Percentiles rank a stretch among this genome's conserved stretches.
phyloP scores from a whole-genome alignment of 2,888 invertebrate species.

The Lepidonotus clava region DNA sequence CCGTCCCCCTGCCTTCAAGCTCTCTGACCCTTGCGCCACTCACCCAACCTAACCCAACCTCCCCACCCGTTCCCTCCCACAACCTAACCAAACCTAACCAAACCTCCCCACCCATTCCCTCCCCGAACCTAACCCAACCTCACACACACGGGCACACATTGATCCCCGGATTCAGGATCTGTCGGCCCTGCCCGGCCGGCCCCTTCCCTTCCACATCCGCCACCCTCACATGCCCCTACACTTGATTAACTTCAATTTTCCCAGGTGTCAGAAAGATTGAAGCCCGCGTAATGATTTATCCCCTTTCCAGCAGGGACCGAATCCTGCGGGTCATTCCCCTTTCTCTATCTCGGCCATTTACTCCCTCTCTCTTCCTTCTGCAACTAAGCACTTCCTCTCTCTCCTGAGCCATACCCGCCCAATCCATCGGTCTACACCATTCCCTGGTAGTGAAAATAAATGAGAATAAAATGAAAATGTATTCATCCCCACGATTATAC shows the following conservation, averaged over 20 bases:
- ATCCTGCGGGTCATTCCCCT: background rate
- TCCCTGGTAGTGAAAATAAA: too few relatives aligned
- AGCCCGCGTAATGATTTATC: constrained; percentile 26
- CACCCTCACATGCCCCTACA: background rate
- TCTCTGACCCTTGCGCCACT: too few relatives aligned
- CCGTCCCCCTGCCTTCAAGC: background rate
- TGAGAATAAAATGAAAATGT: background rate
- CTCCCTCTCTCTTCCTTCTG: background rate
- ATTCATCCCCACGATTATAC: background rate
- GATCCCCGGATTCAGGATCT: too few relatives aligned
- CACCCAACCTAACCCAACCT: too few relatives aligned
- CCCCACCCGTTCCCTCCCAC: background rate
- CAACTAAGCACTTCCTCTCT: background rate
- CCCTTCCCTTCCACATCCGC: background rate
- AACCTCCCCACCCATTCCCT: too few relatives aligned
- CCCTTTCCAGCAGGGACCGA: too few relatives aligned
- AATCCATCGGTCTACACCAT: background rate
- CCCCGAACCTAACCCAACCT: too few relatives aligned
- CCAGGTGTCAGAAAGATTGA: constrained; percentile 22
- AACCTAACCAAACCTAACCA: too few relatives aligned
- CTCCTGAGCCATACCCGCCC: background rate
- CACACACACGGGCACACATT: too few relatives aligned
- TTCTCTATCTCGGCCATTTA: background rate
- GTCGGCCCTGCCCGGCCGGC: too few relatives aligned
- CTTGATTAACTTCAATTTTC: constrained; percentile 53